phyloP scores from a whole-genome alignment of 2,888 invertebrate genomes.

The Bembecia ichneumoniformis region DNA sequence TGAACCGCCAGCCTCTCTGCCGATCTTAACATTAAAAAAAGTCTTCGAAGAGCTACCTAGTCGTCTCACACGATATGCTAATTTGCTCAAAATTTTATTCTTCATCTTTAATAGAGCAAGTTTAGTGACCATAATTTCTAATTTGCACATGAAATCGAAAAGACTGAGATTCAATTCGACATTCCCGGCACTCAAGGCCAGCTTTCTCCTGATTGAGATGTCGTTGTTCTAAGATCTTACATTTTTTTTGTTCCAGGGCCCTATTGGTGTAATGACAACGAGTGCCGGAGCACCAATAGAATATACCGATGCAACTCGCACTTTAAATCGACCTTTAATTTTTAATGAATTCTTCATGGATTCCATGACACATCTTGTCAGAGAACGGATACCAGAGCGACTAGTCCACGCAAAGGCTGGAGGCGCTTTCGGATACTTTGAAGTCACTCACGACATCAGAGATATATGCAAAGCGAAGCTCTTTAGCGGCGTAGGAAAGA shows the following conservation, averaged over 20 bases:
- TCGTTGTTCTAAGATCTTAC: neutral
- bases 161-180: too few relatives aligned
- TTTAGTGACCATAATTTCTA: too few relatives aligned
- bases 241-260: constrained; percentile 44
- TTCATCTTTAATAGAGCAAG: too few relatives aligned
- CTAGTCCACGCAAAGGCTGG: constrained; percentile 95
- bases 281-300: constrained; percentile 85
- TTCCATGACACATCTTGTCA: constrained; percentile 82
- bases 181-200: too few relatives aligned
- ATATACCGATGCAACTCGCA: constrained; percentile 77
- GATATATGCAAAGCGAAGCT: constrained; percentile 82
- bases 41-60: too few relatives aligned
- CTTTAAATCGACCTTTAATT: constrained; percentile 83
- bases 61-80: too few relatives aligned
- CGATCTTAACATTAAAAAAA: too few relatives aligned
- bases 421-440: constrained; percentile 87
- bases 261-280: constrained; percentile 76
- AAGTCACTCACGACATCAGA: constrained; percentile 85
- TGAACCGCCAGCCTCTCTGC: too few relatives aligned
- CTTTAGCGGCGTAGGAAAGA: constrained; percentile 80
- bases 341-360: constrained; percentile 85
- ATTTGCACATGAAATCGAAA: too few relatives aligned
- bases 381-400: constrained; percentile 93
- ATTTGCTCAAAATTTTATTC: too few relatives aligned
- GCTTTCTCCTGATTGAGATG: neutral